Percentiles rank a stretch among this genome's conserved stretches.
phyloP scores from a whole-genome alignment of 2,888 invertebrate species.

The Dicyrtoma fusca region DNA sequence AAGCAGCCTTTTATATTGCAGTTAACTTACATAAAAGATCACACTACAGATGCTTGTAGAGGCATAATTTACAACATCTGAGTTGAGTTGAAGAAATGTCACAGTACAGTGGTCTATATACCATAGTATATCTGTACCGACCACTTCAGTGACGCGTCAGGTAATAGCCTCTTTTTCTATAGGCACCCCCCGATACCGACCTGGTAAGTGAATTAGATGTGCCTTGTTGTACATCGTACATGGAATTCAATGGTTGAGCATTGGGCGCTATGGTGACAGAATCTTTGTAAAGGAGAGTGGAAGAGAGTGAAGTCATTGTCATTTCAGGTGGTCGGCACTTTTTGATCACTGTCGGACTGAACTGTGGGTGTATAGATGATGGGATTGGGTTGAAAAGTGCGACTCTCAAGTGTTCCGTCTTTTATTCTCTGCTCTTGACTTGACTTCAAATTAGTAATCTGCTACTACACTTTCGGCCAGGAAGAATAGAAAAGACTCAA shows the following conservation, averaged over 20 bases:
- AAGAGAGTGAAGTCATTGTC: constrained; percentile 1
- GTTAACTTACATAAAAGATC: too few relatives aligned
- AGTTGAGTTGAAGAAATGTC: too few relatives aligned
- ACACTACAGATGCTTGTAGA: too few relatives aligned
- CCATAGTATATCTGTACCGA: too few relatives aligned
- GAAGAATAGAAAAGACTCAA: background rate
- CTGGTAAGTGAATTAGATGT: too few relatives aligned
- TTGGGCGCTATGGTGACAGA: constrained; percentile 14
- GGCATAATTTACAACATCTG: too few relatives aligned
- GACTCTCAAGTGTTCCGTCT: constrained; percentile 16
- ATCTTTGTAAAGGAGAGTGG: constrained; percentile 1
- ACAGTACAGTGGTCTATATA: too few relatives aligned
- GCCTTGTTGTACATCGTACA: too few relatives aligned
- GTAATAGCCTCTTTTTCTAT: too few relatives aligned
- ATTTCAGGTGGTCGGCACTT: constrained; percentile 22
- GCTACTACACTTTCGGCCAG: background rate
- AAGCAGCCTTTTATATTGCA: too few relatives aligned
- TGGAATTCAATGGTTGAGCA: background rate
- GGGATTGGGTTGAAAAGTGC: constrained; percentile 15
- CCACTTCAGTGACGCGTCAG: too few relatives aligned
- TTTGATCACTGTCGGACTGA: constrained; percentile 18
- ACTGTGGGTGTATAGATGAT: constrained; percentile 13
- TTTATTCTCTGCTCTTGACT: constrained; percentile 21
- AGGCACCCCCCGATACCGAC: too few relatives aligned
- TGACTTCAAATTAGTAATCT: constrained; percentile 25